Evolutionary conservation across 2,113 vertebrate species (phyloP).

Genomic region (Pan paniscus): DNA sequence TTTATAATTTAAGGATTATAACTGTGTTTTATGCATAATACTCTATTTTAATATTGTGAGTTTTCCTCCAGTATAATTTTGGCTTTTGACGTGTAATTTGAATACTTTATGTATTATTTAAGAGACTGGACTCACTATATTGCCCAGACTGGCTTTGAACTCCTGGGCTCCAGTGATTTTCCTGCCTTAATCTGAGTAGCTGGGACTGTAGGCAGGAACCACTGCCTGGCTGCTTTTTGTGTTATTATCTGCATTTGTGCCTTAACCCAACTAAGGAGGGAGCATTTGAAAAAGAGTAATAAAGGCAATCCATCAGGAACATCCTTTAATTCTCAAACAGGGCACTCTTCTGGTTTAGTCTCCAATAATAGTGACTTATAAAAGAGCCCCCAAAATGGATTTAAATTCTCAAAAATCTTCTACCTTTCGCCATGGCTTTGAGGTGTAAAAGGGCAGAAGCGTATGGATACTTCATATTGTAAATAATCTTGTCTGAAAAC

Average conservation of each 20-base stretch:
- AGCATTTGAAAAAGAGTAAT: constrained; percentile 7
- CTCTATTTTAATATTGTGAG: not conserved
- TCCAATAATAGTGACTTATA: not conserved
- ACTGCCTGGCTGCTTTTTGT: not conserved
- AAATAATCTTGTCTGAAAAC: constrained; percentile 21
- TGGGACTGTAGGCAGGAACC: not conserved
- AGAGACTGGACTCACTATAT: not conserved
- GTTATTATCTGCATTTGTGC: not conserved
- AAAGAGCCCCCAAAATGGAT: not conserved
- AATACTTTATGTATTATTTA: not conserved
- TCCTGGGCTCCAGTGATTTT: not conserved
- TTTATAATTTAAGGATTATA: constrained; percentile 24
- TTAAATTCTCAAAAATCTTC: constrained; percentile 25
- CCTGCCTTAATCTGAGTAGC: not conserved
- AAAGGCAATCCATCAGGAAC: not conserved
- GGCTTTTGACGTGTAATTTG: constrained; percentile 1
- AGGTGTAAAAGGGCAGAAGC: not conserved
- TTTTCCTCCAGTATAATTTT: not conserved
- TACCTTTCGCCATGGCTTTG: not conserved
- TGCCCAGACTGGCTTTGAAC: not conserved
- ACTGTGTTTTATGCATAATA: constrained; percentile 5
- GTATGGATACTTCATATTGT: not conserved
- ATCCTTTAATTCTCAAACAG: not conserved
- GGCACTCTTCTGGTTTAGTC: not conserved
- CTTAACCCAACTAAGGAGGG: not conserved